Percentiles rank a stretch among this genome's conserved stretches.
phyloP scores from a whole-genome alignment of 2,113 vertebrate genomes.

The Nansenia antarctica region DNA sequence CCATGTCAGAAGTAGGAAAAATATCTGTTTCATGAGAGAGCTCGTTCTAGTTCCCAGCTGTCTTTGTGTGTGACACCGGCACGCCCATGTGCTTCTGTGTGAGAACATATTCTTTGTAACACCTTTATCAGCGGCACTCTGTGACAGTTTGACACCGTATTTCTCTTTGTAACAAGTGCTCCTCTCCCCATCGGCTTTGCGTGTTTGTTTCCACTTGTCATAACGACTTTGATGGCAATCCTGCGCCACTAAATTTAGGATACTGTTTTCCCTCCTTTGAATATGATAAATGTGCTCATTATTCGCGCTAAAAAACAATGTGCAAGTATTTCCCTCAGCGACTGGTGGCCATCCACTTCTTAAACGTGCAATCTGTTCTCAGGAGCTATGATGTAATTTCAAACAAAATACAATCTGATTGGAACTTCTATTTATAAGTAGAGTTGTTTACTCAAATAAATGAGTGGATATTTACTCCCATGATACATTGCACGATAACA shows the following conservation, averaged over 20 bases:
- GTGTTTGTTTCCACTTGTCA: constrained; percentile 46
- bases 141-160: constrained; percentile 66
- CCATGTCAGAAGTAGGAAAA: constrained; percentile 40
- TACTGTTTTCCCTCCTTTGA: constrained; percentile 40
- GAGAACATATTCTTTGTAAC: constrained; percentile 17
- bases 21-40: constrained; percentile 27
- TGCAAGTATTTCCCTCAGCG: constrained; percentile 3
- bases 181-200: constrained; percentile 32
- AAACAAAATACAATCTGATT: constrained; percentile 17
- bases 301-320: constrained; percentile 5
- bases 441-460: constrained; percentile 31
- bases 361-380: constrained; percentile 14
- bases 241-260: constrained; percentile 64
- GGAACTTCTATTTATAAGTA: constrained; percentile 28
- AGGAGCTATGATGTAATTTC: constrained; percentile 30
- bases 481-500: constrained; percentile 4
- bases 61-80: constrained; percentile 50
- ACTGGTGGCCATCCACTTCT: constrained; percentile 14
- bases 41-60: constrained; percentile 40
- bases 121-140: constrained; percentile 43
- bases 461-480: constrained; percentile 18
- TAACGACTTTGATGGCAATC: constrained; percentile 54
- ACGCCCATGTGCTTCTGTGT: constrained; percentile 17
- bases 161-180: constrained; percentile 41
- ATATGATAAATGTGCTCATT: constrained; percentile 15